phyloP scores from a whole-genome alignment of 2,888 invertebrate species.

The Melinaea marsaeus region DNA sequence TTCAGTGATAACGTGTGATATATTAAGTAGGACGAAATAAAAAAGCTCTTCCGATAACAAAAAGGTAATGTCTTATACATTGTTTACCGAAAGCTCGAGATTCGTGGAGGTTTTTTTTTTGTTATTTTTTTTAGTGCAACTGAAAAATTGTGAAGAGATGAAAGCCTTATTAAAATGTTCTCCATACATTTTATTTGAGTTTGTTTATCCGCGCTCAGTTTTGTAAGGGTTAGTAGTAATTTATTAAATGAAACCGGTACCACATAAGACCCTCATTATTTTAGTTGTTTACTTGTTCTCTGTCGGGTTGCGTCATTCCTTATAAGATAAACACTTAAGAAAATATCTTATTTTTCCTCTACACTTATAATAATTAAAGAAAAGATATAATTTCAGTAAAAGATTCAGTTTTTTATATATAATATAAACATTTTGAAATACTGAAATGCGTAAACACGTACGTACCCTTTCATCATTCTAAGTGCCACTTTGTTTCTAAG shows the following conservation, averaged over 20 bases:
- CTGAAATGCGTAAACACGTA: slow-evolving; percentile 36
- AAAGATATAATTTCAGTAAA: no score
- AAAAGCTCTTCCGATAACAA: slow-evolving; percentile 9
- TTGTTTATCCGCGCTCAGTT: slow-evolving; percentile 19
- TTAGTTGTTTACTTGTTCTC: no score
- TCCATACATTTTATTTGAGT: slow-evolving; percentile 20
- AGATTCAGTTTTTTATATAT: no score
- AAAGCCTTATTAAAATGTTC: slow-evolving; percentile 27
- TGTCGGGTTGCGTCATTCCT: no score
- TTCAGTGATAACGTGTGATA: slow-evolving; percentile 30
- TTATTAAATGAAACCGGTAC: neutral
- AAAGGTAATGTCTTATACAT: slow-evolving; percentile 25
- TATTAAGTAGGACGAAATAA: slow-evolving; percentile 10
- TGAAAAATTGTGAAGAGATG: slow-evolving; percentile 25
- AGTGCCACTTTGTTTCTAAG: slow-evolving; percentile 21
- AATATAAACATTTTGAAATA: slow-evolving; percentile 25
- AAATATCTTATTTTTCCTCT: no score
- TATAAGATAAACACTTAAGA: no score
- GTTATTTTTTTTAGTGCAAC: slow-evolving; percentile 16
- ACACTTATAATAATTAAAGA: no score
- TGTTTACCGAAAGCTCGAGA: slow-evolving; percentile 25
- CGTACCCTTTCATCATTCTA: slow-evolving; percentile 31
- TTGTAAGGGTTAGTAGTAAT: slow-evolving; percentile 11
- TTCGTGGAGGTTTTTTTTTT: slow-evolving; percentile 21
- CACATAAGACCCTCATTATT: no score